Base-by-base conservation (phyloP, 30 jellyfish, hydroid and myxozoan genomes). In the Catostylus mosaicus region DNA sequence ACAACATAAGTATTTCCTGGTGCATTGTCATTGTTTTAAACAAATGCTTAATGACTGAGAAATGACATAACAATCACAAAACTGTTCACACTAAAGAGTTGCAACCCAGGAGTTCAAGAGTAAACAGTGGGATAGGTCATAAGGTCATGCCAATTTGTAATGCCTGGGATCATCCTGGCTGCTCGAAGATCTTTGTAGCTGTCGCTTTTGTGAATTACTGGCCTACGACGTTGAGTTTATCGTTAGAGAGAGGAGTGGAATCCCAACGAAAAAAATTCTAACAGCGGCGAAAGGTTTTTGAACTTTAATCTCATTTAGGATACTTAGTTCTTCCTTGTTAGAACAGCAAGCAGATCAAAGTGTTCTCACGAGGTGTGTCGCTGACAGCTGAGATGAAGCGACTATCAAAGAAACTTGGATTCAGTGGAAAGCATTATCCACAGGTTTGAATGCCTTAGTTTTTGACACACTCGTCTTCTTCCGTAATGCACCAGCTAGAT, bases 341-440 rank as follows among this genome's bases (percentile, higher is more conserved):
- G 3, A 27, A 48, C 63, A 3, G 4, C 23, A 6, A 48, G 54
- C 63, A n/a, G n/a, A n/a, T n/a, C n/a, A n/a, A n/a, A n/a, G 63
- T 48, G 14, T 4, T 48, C 24, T 16, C 1, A 4, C 3, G 1
- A 48, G 63, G 63, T 3, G 63, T 48, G 24, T n/a, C n/a, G 24
- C 63, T 48, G 24, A n/a, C n/a, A n/a, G n/a, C n/a, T 60, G 51
- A 48, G 51, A 74, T 74, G 85, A 74, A 74, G 61, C 54, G 85
- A 38, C 74, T 74, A 62, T 74, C 85, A 12, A 74, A 74, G 61
- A 74, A 74, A 74, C 36, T 74, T 30, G 74, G 85, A 14, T 52
- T 74, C 85, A 74, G 74, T 51, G 85, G 85, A 32, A 54, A 52
- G 26, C 51, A 74, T 74, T 18, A 33, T 24, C 85, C 85, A n/a